These are phyloP conservation scores for Philereme transversata DNA, from an alignment of 2,888 invertebrate genomes.

Conservation along the genomic window DNA sequence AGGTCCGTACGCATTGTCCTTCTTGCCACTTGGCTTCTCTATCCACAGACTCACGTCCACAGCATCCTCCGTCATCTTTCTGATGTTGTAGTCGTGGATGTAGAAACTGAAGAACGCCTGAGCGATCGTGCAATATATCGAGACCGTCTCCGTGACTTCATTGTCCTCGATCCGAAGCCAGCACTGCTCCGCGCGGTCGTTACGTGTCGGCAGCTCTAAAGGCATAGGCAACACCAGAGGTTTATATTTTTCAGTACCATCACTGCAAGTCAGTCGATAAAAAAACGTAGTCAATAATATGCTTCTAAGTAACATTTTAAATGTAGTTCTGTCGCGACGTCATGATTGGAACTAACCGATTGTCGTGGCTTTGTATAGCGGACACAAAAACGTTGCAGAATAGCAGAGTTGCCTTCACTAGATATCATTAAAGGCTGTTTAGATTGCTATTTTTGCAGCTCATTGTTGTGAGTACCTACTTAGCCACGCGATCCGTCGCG, in stretches of 20 bases:
- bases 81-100: slow-evolving; percentile 70
- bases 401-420: slow-evolving; percentile 61
- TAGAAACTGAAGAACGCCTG: slow-evolving; percentile 62
- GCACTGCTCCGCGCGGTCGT: slow-evolving; percentile 73
- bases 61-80: slow-evolving; percentile 69
- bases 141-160: slow-evolving; percentile 67
- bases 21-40: slow-evolving; percentile 56
- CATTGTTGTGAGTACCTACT: slow-evolving; percentile 52
- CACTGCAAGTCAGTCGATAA: slow-evolving; percentile 29
- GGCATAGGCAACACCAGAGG: slow-evolving; percentile 67
- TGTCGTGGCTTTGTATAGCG: slow-evolving; percentile 58
- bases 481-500: slow-evolving; percentile 44
- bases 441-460: slow-evolving; percentile 69
- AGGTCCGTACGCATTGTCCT: slow-evolving; percentile 47
- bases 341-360: slow-evolving; percentile 73
- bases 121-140: slow-evolving; percentile 64
- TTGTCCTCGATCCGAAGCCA: slow-evolving; percentile 73
- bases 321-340: slow-evolving; percentile 64
- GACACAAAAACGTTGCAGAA: slow-evolving; percentile 65
- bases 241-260: slow-evolving; percentile 46
- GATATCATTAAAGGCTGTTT: slow-evolving; percentile 67
- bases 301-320: slow-evolving; percentile 72
- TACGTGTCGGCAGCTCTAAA: slow-evolving; percentile 68
- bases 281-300: slow-evolving; percentile 46
- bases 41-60: slow-evolving; percentile 70